A percentile compares a stretch with the other conserved stretches of the same genome.
Conservation (phyloP, 1,140 invertebrate species). For the Polypedilum pembai region DNA sequence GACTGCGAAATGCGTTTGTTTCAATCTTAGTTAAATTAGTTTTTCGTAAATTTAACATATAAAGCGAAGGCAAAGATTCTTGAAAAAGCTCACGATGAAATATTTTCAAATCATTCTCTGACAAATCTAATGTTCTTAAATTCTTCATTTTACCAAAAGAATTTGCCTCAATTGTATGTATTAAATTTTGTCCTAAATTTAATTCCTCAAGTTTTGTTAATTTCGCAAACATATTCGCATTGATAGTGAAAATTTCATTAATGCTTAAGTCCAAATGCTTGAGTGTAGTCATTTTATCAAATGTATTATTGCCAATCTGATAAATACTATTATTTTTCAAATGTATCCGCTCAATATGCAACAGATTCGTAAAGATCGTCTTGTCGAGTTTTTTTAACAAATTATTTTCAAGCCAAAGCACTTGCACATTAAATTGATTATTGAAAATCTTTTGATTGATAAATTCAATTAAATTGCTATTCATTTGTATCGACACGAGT, state of each 20-base stretch:
- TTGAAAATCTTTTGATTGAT: constrained; percentile 70
- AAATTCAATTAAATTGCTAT: constrained; percentile 68
- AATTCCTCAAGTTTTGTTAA: constrained; percentile 59
- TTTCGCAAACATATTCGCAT: constrained; percentile 55
- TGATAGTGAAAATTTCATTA: constrained; percentile 60
- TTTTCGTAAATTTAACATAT: constrained; percentile 47
- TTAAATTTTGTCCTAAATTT: constrained; percentile 54
- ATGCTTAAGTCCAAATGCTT: constrained; percentile 71
- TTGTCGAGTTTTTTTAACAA: constrained; percentile 63
- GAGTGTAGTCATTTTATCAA: constrained; percentile 63
- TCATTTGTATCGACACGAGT: constrained; percentile 76
- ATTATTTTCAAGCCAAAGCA: constrained; percentile 81
- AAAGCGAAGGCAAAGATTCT: constrained; percentile 51
- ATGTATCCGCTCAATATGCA: constrained; percentile 67
- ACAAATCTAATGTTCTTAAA: constrained; percentile 57
- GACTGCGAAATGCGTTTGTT: constrained; percentile 53
- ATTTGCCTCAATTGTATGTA: constrained; percentile 53
- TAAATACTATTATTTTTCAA: constrained; percentile 75
- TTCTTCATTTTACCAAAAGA: constrained; percentile 54
- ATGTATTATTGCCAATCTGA: constrained; percentile 70
- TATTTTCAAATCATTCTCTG: constrained; percentile 54
- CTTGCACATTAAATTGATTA: constrained; percentile 70
- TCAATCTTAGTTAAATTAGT: constrained; percentile 52
- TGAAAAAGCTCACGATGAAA: constrained; percentile 56
- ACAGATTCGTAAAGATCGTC: constrained; percentile 64